Conservation (phyloP, 1,140 invertebrate species). For the Mycetomoellerius zeteki region DNA sequence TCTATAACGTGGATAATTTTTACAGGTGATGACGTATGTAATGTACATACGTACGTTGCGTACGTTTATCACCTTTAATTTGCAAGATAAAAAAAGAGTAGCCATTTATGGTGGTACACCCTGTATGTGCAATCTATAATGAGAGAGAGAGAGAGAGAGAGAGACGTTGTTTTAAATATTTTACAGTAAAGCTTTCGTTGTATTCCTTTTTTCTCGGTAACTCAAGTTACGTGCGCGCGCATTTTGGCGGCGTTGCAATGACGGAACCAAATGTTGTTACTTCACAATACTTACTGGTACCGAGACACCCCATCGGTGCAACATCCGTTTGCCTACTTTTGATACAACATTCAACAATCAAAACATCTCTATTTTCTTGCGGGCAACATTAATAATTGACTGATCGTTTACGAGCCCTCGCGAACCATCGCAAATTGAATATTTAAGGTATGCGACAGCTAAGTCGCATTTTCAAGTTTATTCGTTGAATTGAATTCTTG, state of each 20-base stretch:
- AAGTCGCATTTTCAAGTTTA: neutral
- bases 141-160: no score
- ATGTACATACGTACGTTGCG: no score
- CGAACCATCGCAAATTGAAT: no score
- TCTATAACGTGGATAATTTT: no score
- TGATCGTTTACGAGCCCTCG: neutral
- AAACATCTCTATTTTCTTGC: neutral
- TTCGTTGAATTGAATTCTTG: neutral
- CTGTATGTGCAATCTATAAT: no score
- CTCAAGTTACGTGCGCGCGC: conserved; percentile 51
- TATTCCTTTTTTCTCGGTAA: neutral
- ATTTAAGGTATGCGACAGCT: no score
- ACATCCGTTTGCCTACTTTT: conserved; percentile 61
- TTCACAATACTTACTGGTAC: neutral
- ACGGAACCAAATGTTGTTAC: conserved; percentile 56
- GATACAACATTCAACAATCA: neutral
- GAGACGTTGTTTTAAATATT: neutral
- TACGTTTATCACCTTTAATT: no score
- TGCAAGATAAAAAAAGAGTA: no score
- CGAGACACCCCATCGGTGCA: neutral
- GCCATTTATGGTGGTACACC: no score
- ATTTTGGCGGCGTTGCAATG: conserved; percentile 59
- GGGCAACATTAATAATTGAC: neutral
- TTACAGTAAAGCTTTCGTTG: no score
- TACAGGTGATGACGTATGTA: no score